phyloP scores from a whole-genome alignment of 2,888 invertebrate species.

The Catocala sponsa region DNA sequence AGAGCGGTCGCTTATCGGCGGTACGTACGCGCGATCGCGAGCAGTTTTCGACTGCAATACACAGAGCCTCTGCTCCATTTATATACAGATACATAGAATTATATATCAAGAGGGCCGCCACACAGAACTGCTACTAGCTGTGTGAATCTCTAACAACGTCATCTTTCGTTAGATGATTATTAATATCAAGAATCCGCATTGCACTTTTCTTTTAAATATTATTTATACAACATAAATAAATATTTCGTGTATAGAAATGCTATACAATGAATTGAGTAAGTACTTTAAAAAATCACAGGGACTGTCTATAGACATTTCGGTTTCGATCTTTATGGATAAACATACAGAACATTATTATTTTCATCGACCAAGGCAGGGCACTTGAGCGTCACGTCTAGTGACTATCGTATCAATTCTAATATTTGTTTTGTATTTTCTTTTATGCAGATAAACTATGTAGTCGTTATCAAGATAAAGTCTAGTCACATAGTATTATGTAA shows the following conservation, averaged over 20 bases:
- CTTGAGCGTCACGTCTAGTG: too few species aligned
- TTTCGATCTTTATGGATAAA: too few species aligned
- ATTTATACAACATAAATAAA: too few species aligned
- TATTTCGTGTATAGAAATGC: too few species aligned
- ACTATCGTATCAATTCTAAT: conserved; percentile 19
- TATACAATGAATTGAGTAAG: too few species aligned
- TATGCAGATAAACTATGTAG: conserved; percentile 1
- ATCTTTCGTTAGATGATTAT: conserved; percentile 21
- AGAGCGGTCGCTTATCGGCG: conserved; percentile 54
- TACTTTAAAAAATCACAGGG: too few species aligned
- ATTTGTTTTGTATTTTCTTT: conserved; percentile 14
- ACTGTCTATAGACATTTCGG: too few species aligned
- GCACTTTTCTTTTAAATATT: too few species aligned
- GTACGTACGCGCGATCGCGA: conserved; percentile 74
- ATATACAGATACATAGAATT: conserved; percentile 79
- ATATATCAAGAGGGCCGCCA: conserved; percentile 66
- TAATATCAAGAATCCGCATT: too few species aligned
- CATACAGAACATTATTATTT: too few species aligned
- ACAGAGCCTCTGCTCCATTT: conserved; percentile 77
- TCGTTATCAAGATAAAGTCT: conserved; percentile 20
- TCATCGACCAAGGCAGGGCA: too few species aligned
- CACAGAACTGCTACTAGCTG: conserved; percentile 46
- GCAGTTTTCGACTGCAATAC: conserved; percentile 80
- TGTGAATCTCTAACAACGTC: conserved; percentile 48
- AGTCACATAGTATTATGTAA: too few species aligned